Base-by-base conservation (phyloP, 2,113 vertebrate species). In the Pedionomus torquatus region DNA sequence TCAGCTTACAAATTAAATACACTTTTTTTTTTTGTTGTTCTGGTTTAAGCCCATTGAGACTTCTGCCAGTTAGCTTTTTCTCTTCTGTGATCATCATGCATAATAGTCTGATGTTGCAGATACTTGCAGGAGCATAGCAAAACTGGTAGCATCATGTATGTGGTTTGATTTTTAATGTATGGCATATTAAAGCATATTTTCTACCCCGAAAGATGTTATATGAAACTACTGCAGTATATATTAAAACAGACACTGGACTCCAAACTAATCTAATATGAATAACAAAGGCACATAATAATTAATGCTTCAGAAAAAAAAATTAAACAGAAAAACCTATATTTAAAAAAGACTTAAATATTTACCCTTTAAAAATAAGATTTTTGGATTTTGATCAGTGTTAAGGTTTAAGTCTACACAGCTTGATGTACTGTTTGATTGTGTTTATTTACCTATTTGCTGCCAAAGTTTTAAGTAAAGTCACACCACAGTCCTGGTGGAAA, bases 71-170 rank as follows among this genome's bases (percentile, higher is more conserved):
- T 89, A 89, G 87, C 65, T 94, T 97, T 87, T 92, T 95, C 86
- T 95, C 77, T 94, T 92, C 87, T 97, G 91, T 96, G 91, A 95
- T 96, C 91, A 94, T 93, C 15, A 4, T 4, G 3, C 74, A 39
- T 95, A 92, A 94, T 95, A 95, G 87, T 85, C 84, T 95, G 95
- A 93, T 97, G 89, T 87, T 95, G 94, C 89, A 95, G 86, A 91
- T 93, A 96, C 95, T 95, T 96, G 96, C 83, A 97, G 91, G 83
- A 95, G 70, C 97, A 63, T 35, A 95, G 80, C 26, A 2, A 92
- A 95, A 95, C 95, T 95, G 96, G 94, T 96, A 97, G 87, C 94
- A 89, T 97, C 83, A 94, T 95, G 96, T 91, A 92, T 95, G 94
- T 92, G 95, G 92, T 97, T 90, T 97, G 81, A 93, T 93, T 96